Evolutionary conservation across 2,113 vertebrate genomes (phyloP), one percentile per base, ranked within the genome.

Genomic region (Noctilio leporinus): DNA sequence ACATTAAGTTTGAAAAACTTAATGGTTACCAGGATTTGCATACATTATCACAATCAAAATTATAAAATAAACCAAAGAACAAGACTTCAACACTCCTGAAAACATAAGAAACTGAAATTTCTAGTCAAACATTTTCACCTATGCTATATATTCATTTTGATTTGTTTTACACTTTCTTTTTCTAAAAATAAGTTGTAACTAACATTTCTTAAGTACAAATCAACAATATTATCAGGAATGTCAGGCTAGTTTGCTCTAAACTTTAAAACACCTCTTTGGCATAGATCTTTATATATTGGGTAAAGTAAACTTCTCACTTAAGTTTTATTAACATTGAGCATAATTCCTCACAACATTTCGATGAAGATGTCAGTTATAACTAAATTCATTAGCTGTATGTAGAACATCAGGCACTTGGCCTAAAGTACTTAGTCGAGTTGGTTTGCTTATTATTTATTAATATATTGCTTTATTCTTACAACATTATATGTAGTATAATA

Each of bases 191-290:
- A n/a, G n/a, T n/a, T n/a, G 99, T 99, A 98, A 99, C 99, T 99
- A 97, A 89, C 81, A 62, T 1, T 86, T 11, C 59, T 62, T 92
- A 87, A 38, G 35, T 94, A 78, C 57, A 95, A 82, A 93, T 83
- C 51, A 86, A 26, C 14, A 93, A 12, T 78, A 35, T 93, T 59
- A 67, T 75, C 3, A 64, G 10, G 26, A 97, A 86, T 72, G 28
- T 8, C 43, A 83, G n/a, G 10, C 26, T 76, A 30, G 24, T 91
- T 7, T 92, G 7, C 22, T 88, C 51, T 84, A 11, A 93, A 22
- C 33, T 89, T 93, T 95, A 91, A 86, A 96, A 78, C 22, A 93
- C 30, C 82, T 97, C 81, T 82, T 88, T 78, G 35, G 30, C 43
- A 65, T 91, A 81, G n/a, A 76, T 95, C 20, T 88, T 84, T 59